Evolutionary conservation across 2,797 vertebrate genomes (phyloP).

Genomic region (Apodemus agrarius): DNA sequence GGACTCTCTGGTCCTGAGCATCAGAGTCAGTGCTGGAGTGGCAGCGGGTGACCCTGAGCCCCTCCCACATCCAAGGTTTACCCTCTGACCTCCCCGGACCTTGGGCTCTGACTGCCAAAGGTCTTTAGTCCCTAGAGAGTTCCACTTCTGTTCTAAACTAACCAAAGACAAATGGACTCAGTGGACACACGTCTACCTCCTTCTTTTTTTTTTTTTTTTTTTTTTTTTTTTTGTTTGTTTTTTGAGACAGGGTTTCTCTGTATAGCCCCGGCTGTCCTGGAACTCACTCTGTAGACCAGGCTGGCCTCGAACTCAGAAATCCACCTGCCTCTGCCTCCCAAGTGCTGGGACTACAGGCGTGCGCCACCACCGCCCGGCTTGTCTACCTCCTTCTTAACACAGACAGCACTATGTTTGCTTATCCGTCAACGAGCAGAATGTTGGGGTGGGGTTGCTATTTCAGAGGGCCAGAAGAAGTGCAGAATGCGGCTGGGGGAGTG

Average conservation of each 20-base stretch:
- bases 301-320: no score
- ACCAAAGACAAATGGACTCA: not conserved
- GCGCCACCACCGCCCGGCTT: no score
- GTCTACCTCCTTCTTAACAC: not conserved
- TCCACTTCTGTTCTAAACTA: no score
- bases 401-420: not conserved
- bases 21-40: not conserved
- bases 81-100: not conserved
- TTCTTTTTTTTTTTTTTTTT: no score
- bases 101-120: no score
- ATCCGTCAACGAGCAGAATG: not conserved
- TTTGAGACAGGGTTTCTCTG: no score
- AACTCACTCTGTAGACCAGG: no score
- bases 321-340: no score
- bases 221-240: no score
- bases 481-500: not conserved
- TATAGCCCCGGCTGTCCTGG: no score
- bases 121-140: no score
- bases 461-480: not conserved
- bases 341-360: no score
- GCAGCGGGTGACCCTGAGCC: not conserved
- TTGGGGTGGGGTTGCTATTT: not conserved
- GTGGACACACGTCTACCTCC: not conserved
- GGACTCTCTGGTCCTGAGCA: not conserved
- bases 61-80: not conserved